Evolutionary conservation across 2,888 invertebrate species (phyloP).

Genomic region (Drosophila mayaguana): DNA sequence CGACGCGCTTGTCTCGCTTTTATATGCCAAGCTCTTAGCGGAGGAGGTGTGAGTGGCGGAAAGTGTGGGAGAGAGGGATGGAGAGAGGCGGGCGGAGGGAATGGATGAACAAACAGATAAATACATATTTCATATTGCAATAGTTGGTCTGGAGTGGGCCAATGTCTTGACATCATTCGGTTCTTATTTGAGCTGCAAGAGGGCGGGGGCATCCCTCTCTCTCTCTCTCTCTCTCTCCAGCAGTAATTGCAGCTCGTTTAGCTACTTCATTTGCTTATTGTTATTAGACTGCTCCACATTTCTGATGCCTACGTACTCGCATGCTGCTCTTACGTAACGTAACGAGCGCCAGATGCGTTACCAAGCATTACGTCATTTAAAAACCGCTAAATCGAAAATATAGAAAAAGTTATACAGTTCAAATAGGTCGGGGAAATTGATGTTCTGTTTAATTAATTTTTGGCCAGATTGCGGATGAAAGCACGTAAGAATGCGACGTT

Average conservation of each 20-base stretch:
- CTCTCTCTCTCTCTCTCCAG: background rate
- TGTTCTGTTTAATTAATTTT: no score
- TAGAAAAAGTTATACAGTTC: background rate
- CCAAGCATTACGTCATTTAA: conserved; percentile 16
- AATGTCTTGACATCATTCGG: conserved; percentile 63
- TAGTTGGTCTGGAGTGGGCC: conserved; percentile 24
- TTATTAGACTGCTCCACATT: conserved; percentile 11
- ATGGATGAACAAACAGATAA: conserved; percentile 27
- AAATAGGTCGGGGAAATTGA: background rate
- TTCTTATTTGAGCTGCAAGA: conserved; percentile 33
- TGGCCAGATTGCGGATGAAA: no score
- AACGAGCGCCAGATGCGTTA: conserved; percentile 18
- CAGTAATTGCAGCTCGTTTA: conserved; percentile 8
- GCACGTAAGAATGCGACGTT: background rate
- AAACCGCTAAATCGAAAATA: background rate
- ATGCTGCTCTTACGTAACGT: conserved; percentile 33
- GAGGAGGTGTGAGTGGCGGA: background rate
- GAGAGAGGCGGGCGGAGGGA: background rate
- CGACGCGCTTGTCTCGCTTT: conserved; percentile 38
- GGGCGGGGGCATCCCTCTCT: background rate
- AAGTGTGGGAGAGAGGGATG: background rate
- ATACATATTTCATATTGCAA: conserved; percentile 20
- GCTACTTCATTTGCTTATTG: conserved; percentile 14
- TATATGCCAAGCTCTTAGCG: conserved; percentile 39
- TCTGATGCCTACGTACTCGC: conserved; percentile 18